Evolutionary conservation across 2,113 vertebrate species (phyloP).

Genomic region (Numenius arquata): DNA sequence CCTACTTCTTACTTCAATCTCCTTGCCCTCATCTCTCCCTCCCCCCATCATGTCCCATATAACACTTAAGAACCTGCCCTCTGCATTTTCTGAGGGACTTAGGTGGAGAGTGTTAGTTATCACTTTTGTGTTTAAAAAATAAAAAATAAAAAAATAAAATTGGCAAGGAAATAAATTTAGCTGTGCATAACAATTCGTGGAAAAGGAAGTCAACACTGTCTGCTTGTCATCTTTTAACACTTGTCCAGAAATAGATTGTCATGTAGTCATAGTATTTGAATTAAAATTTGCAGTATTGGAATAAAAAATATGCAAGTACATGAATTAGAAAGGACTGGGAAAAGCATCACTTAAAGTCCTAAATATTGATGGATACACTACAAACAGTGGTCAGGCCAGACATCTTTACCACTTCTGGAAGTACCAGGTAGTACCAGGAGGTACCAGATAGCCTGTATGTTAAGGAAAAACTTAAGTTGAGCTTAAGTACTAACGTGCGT

Average conservation of each 20-base stretch:
- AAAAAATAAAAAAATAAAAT: background rate
- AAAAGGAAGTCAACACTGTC: constrained; percentile 50
- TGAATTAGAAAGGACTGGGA: background rate
- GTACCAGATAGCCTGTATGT: background rate
- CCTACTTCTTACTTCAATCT: constrained; percentile 72
- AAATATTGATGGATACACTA: background rate
- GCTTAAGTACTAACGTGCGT: background rate
- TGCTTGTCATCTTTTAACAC: constrained; percentile 20
- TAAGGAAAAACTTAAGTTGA: background rate
- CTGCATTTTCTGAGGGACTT: background rate
- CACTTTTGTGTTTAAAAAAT: background rate
- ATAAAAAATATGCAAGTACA: background rate
- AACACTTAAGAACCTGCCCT: background rate
- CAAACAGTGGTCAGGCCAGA: background rate
- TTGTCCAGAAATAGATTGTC: constrained; percentile 29
- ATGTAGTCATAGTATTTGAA: background rate
- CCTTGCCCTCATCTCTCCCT: constrained; percentile 30
- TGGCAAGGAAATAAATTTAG: constrained; percentile 45
- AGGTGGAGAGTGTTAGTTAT: background rate
- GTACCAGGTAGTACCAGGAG: background rate
- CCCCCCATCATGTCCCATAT: constrained; percentile 18
- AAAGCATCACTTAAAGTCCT: background rate
- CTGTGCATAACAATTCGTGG: constrained; percentile 9
- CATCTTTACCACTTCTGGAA: background rate
- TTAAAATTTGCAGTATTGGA: background rate